phyloP scores from a whole-genome alignment of 2,888 invertebrate genomes.

The Dinocampus coccinellae region DNA sequence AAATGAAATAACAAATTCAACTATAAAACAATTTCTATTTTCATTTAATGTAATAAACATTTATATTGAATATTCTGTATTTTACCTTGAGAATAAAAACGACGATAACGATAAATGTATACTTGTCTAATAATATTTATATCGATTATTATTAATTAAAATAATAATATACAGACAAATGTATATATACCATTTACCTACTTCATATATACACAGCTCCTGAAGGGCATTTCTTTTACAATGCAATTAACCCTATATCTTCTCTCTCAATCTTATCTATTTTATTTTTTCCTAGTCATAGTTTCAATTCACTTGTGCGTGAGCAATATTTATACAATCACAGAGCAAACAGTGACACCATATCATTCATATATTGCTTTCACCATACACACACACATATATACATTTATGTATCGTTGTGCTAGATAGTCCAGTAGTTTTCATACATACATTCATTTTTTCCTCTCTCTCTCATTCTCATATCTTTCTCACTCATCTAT shows the following conservation, averaged over 20 bases:
- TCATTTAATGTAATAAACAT: not conserved
- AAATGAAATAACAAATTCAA: not conserved
- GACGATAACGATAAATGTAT: not conserved
- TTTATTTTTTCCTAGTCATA: not conserved
- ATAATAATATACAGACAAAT: too few relatives aligned
- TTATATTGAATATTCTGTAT: not conserved
- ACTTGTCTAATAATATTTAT: too few relatives aligned
- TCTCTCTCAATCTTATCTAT: constrained; percentile 28
- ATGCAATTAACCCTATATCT: constrained; percentile 47
- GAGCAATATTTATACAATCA: not conserved
- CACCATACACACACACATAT: not conserved
- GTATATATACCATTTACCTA: constrained; percentile 43
- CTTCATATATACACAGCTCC: constrained; percentile 34
- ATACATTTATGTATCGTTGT: not conserved
- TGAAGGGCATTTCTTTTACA: constrained; percentile 43
- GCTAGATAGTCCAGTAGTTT: not conserved
- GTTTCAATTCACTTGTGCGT: not conserved
- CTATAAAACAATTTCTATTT: not conserved
- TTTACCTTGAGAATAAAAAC: not conserved
- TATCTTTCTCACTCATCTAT: not conserved
- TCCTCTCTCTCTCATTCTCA: not conserved
- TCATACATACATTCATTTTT: too few relatives aligned
- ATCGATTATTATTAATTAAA: too few relatives aligned
- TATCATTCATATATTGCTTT: not conserved
- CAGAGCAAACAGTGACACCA: not conserved